Evolutionary conservation across 2,113 vertebrate species (phyloP).

Genomic region (Hipposideros armiger): DNA sequence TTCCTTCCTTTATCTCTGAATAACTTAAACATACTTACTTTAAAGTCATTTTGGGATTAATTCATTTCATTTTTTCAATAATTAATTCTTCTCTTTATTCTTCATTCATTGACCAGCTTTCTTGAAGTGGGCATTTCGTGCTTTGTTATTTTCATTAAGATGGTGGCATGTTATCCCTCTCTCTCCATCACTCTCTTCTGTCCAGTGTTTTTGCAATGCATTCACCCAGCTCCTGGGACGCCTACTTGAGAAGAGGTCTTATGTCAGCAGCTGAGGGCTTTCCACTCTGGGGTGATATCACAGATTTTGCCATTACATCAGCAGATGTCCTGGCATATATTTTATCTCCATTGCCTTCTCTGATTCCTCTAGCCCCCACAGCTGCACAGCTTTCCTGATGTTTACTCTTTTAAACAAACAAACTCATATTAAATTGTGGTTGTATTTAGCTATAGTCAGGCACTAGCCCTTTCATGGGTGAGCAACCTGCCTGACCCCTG

Average conservation of each 20-base stretch:
- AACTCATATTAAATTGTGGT: background rate
- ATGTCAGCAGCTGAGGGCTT: background rate
- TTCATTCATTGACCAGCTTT: background rate
- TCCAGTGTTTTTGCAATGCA: background rate
- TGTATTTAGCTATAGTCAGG: background rate
- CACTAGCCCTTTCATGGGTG: background rate
- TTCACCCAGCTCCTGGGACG: background rate
- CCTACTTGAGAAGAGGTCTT: background rate
- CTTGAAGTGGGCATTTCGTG: background rate
- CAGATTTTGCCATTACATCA: background rate
- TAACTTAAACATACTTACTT: conserved; percentile 29
- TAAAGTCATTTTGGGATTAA: conserved; percentile 16
- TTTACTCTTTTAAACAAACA: conserved; percentile 36
- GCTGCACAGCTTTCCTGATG: background rate
- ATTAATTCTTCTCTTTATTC: background rate
- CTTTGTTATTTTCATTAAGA: conserved; percentile 25
- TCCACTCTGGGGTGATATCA: background rate
- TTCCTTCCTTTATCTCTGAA: conserved; percentile 26
- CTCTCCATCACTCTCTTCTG: background rate
- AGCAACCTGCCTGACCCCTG: background rate
- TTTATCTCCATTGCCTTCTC: background rate
- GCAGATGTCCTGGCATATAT: background rate
- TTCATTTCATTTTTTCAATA: conserved; percentile 31
- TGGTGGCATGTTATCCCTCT: background rate
- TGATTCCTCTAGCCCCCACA: background rate